Base-by-base conservation (phyloP, 2,797 vertebrate genomes). In the Sebastes itinus region DNA sequence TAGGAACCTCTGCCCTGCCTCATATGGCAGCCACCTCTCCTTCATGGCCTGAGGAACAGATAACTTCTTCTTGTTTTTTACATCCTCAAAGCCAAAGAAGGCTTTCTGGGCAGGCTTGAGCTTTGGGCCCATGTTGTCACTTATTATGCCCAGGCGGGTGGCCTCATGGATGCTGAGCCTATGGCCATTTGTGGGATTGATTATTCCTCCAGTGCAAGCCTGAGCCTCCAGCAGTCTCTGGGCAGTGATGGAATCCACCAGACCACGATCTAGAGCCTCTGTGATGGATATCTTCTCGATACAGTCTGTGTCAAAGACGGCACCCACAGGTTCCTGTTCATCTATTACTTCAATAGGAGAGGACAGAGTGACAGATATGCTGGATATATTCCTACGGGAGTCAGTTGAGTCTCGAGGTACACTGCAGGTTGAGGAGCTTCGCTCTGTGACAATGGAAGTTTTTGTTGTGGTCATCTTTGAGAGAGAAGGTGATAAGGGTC, bases 191-290 rank as follows among this genome's bases (percentile, higher is more conserved):
- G 87, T 93, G 1, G 98, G 98, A 82, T 97, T 95, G 74, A 99
- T 94, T 63, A 99, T 96, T 62, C 98, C 99, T 0, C 99, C 99
- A 0, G 98, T 99, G 92, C 98, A 99, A 38, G 97, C 97, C 91
- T 99, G 99, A 56, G 98, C 98, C 89, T 99, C 99, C 14, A 99
- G 94, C 18, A 99, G 94, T 72, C 98, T 96, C 83, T 98, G 98
- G 1, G 96, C 97, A 0, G 98, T 98, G 91, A 99, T 98, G 60
- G 96, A 96, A 81, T 99, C 99, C 22, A 99, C 92, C 0, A 99
- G 96, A 80, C 96, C 97, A 64, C 97, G 92, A 82, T 97, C 95
- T 42, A 97, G 92, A 11, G 97, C 97, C 83, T 98, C 97, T 0
- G 91, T 93, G 72, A 99, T 94, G 1, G 97, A 96, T 87, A 99